phyloP scores from a whole-genome alignment of 2,113 vertebrate genomes.

The Hyaena hyaena region DNA sequence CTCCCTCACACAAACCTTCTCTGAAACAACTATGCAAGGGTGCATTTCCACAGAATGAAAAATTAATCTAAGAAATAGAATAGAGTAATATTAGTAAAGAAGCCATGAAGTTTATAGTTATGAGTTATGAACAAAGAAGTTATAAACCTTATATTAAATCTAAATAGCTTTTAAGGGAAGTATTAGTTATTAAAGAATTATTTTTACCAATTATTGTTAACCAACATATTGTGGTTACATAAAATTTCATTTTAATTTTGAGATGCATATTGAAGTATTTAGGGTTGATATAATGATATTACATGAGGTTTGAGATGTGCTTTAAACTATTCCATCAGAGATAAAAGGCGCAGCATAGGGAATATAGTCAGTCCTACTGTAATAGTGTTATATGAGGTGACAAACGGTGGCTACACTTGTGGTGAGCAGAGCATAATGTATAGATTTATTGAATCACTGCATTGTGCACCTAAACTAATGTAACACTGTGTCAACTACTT shows the following conservation, averaged over 20 bases:
- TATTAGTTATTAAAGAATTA: background rate
- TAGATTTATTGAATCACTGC: background rate
- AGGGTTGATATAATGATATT: background rate
- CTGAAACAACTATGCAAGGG: background rate
- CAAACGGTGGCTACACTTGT: background rate
- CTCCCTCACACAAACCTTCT: background rate
- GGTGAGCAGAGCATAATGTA: background rate
- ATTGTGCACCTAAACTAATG: background rate
- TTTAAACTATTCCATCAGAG: background rate
- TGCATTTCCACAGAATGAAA: background rate
- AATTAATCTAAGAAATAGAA: background rate
- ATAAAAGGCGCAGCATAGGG: background rate
- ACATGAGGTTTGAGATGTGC: background rate
- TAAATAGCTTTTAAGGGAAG: background rate
- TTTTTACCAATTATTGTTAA: background rate
- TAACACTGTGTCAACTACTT: background rate
- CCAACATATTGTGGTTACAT: background rate
- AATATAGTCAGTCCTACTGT: background rate
- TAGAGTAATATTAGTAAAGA: background rate
- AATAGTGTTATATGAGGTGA: background rate
- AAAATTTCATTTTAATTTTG: background rate
- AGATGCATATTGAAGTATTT: background rate
- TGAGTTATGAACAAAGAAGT: background rate
- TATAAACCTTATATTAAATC: background rate
- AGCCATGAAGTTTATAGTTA: background rate